These are phyloP conservation scores for Macaria notata DNA, from an alignment of 2,888 invertebrate genomes.

Conservation along the genomic window DNA sequence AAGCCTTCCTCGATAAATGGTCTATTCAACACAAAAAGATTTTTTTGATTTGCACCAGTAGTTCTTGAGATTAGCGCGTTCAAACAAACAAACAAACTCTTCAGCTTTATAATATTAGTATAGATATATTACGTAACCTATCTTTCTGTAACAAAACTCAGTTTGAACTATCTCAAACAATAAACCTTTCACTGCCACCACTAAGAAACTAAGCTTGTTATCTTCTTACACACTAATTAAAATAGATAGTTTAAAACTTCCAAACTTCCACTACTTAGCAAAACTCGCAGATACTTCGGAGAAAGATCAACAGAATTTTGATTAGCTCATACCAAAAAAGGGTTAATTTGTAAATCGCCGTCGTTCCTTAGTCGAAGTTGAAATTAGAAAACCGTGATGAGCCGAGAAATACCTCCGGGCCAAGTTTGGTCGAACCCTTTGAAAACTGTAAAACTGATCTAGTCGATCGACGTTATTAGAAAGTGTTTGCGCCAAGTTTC, in stretches of 20 bases:
- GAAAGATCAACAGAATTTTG: slow-evolving; percentile 61
- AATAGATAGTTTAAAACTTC: slow-evolving; percentile 9
- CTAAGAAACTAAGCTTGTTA: background rate
- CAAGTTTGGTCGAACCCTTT: slow-evolving; percentile 66
- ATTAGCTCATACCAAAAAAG: slow-evolving; percentile 64
- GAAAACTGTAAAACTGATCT: slow-evolving; percentile 68
- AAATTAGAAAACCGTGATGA: slow-evolving; percentile 77
- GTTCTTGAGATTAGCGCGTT: no score
- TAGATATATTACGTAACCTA: no score
- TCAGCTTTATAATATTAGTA: no score
- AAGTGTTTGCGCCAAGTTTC: slow-evolving; percentile 52
- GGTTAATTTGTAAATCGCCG: slow-evolving; percentile 70
- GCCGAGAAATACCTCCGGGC: slow-evolving; percentile 71
- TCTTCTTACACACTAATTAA: background rate
- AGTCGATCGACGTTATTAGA: slow-evolving; percentile 60
- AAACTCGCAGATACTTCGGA: slow-evolving; percentile 12
- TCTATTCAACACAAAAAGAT: no score
- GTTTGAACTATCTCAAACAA: no score
- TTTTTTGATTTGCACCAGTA: no score
- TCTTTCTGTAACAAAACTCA: no score
- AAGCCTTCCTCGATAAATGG: no score
- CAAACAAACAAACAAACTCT: no score
- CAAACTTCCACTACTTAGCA: slow-evolving; percentile 6
- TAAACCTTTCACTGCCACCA: no score
- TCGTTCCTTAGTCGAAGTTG: slow-evolving; percentile 64